phyloP scores from a whole-genome alignment of 2,888 invertebrate species.

The Gastrophysa polygoni region DNA sequence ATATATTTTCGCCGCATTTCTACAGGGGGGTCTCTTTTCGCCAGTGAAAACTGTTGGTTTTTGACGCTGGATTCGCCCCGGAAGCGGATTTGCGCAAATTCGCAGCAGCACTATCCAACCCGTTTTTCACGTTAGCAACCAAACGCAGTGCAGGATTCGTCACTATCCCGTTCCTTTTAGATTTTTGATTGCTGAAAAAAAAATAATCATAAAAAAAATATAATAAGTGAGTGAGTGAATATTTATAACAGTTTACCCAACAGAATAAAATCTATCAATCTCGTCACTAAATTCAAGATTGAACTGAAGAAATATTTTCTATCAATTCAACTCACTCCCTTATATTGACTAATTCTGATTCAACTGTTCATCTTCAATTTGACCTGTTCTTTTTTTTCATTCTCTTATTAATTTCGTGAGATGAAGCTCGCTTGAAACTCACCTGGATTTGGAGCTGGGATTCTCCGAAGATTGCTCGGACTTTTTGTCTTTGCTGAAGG shows the following conservation, averaged over 20 bases:
- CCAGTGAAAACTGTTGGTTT: constrained; percentile 82
- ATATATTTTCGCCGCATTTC: constrained; percentile 21
- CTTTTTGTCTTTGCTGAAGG: constrained; percentile 50
- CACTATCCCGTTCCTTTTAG: constrained; percentile 83
- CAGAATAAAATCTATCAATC: too few relatives aligned
- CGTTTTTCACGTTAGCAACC: constrained; percentile 77
- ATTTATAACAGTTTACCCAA: too few relatives aligned
- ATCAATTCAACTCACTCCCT: too few relatives aligned
- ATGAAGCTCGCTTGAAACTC: too few relatives aligned
- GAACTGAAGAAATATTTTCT: too few relatives aligned
- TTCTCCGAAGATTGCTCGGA: constrained; percentile 39
- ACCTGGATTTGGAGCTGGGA: constrained; percentile 48
- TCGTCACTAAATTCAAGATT: too few relatives aligned
- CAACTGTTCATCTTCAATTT: too few relatives aligned
- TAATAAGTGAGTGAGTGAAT: too few relatives aligned
- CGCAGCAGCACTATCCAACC: constrained; percentile 69
- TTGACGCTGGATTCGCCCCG: constrained; percentile 66
- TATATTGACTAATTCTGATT: too few relatives aligned
- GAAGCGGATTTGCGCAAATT: constrained; percentile 67
- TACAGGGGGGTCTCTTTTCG: constrained; percentile 81
- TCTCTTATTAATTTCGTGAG: too few relatives aligned
- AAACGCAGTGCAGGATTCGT: constrained; percentile 86
- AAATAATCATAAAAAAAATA: too few relatives aligned
- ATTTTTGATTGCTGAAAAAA: constrained; percentile 59
- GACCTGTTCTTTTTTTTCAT: too few relatives aligned